Evolutionary conservation across 2,888 invertebrate species (phyloP).

Genomic region (Nomada goodeniana): DNA sequence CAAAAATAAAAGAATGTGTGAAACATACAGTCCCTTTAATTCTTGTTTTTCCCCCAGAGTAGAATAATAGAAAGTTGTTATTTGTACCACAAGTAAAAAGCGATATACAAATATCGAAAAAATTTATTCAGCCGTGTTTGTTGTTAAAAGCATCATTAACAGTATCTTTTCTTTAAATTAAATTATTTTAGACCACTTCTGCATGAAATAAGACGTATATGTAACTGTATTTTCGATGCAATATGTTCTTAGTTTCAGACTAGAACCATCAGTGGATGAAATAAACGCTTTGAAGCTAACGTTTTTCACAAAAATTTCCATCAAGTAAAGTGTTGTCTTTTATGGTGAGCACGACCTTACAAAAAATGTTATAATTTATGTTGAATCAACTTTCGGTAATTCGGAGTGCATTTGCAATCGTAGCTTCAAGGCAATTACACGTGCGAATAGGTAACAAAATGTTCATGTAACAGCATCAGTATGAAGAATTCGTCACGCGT

Average conservation of each 20-base stretch:
- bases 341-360: constrained; percentile 4
- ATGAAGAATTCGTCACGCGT: constrained; percentile 13
- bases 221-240: constrained; percentile 44
- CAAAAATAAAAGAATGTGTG: constrained; percentile 40
- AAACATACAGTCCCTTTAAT: constrained; percentile 27
- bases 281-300: constrained; percentile 48
- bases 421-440: constrained; percentile 41
- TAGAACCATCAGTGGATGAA: constrained; percentile 50
- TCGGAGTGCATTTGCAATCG: neutral
- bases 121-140: constrained; percentile 49
- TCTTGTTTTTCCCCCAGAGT: constrained; percentile 1
- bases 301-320: constrained; percentile 14
- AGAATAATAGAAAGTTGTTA: neutral
- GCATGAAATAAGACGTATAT: constrained; percentile 26
- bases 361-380: constrained; percentile 8
- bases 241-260: constrained; percentile 43
- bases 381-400: neutral
- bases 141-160: constrained; percentile 49
- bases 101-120: constrained; percentile 52
- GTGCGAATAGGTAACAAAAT: constrained; percentile 29
- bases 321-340: neutral
- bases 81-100: constrained; percentile 9
- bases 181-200: constrained; percentile 47
- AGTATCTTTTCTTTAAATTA: constrained; percentile 33
- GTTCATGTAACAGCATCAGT: constrained; percentile 40